Percentiles rank a stretch among this genome's conserved stretches.
Evolutionary conservation across 2,888 invertebrate species (phyloP).

Genomic region (Agrilus mali): DNA sequence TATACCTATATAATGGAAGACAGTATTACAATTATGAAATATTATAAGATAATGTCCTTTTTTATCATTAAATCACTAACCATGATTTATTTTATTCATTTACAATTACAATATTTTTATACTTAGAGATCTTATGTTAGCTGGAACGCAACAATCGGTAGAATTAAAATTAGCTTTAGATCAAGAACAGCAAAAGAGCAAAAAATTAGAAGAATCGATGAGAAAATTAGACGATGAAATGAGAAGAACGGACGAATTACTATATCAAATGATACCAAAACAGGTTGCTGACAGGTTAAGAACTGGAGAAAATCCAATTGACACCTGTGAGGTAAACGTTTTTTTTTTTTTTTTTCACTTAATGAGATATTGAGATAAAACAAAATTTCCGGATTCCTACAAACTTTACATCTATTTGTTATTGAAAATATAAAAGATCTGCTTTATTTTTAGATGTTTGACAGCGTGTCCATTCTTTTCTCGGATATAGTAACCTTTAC

Average conservation of each 20-base stretch:
- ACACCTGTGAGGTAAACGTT: slow-evolving; percentile 96
- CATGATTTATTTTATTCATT: too few species aligned
- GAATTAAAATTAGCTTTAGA: slow-evolving; percentile 91
- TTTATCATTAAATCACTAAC: too few species aligned
- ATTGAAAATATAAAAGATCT: background rate
- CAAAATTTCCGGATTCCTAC: too few species aligned
- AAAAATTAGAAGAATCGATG: slow-evolving; percentile 94
- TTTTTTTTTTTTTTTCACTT: too few species aligned
- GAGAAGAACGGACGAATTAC: slow-evolving; percentile 84
- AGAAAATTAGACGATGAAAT: slow-evolving; percentile 90
- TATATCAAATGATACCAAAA: slow-evolving; percentile 99
- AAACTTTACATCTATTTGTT: background rate
- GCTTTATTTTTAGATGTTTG: slow-evolving; percentile 65
- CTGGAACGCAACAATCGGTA: slow-evolving; percentile 94
- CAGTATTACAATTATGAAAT: too few species aligned
- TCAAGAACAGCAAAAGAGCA: slow-evolving; percentile 93
- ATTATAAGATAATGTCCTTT: too few species aligned
- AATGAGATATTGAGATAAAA: too few species aligned
- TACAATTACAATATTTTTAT: background rate
- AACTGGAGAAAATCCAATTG: slow-evolving; percentile 90
- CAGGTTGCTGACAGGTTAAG: slow-evolving; percentile 89
- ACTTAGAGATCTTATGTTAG: slow-evolving; percentile 78
- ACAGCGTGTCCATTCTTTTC: slow-evolving; percentile 90
- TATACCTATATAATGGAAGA: too few species aligned
- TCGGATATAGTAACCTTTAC: slow-evolving; percentile 98